Conservation (phyloP, 2,797 vertebrate genomes). For the Pagetopsis macropterus region DNA sequence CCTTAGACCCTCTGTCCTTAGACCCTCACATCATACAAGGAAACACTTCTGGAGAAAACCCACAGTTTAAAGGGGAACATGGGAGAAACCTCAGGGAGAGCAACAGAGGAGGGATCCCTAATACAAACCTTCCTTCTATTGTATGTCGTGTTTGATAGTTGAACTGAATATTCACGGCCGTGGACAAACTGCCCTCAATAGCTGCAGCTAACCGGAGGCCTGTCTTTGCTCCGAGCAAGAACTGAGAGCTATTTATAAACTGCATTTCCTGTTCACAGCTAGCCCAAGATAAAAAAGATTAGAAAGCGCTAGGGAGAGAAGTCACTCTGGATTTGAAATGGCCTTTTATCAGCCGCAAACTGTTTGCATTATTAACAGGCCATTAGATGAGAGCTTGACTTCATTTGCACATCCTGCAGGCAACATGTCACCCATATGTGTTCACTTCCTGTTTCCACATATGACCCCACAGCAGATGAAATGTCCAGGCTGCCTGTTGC, state of each 20-base stretch:
- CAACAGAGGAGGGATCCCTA: no score
- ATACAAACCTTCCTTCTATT: no score
- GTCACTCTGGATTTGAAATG: slow-evolving; percentile 16
- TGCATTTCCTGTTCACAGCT: slow-evolving; percentile 78
- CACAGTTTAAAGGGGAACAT: no score
- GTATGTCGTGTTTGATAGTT: neutral
- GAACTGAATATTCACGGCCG: slow-evolving; percentile 10
- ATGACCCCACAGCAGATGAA: slow-evolving; percentile 26
- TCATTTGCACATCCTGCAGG: slow-evolving; percentile 28
- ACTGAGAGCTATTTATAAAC: slow-evolving; percentile 82
- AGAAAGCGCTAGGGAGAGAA: slow-evolving; percentile 16
- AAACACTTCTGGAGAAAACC: no score
- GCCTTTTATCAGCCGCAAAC: slow-evolving; percentile 1
- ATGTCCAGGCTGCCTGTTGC: slow-evolving; percentile 27
- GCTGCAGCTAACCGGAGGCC: slow-evolving; percentile 28
- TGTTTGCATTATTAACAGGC: slow-evolving; percentile 31
- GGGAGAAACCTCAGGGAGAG: no score
- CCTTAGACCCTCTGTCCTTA: no score
- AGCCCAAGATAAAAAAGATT: slow-evolving; percentile 60
- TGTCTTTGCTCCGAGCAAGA: slow-evolving; percentile 58
- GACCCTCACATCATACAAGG: no score
- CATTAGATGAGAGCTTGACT: slow-evolving; percentile 21
- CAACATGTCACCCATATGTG: slow-evolving; percentile 23
- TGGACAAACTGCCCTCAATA: slow-evolving; percentile 31
- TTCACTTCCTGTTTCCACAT: slow-evolving; percentile 44